Evolutionary conservation across 1,140 invertebrate species (phyloP).

Genomic region (Orius insidiosus): DNA sequence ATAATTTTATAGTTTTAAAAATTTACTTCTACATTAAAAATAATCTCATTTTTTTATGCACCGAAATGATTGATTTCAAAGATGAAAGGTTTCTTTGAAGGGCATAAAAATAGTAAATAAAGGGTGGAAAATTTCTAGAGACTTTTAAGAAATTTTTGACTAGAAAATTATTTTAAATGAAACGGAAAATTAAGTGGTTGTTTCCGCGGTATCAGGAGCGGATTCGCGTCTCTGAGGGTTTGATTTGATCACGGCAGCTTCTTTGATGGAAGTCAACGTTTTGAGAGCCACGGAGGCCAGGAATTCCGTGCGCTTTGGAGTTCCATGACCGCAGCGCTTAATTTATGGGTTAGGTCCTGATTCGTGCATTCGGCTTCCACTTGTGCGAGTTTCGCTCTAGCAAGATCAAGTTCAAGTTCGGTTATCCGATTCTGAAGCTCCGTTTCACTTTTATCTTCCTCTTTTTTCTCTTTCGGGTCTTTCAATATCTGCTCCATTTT

Average conservation of each 20-base stretch:
- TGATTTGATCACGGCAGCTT: constrained; percentile 30
- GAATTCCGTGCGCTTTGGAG: constrained; percentile 52
- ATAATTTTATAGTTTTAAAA: too few species aligned
- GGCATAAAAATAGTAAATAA: too few species aligned
- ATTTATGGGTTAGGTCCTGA: constrained; percentile 87
- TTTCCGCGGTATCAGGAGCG: not conserved
- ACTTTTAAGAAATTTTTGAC: too few species aligned
- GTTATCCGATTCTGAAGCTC: constrained; percentile 48
- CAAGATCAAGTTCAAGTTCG: constrained; percentile 86
- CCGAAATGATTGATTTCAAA: too few species aligned
- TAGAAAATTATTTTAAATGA: too few species aligned
- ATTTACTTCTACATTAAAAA: too few species aligned
- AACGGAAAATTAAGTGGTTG: too few species aligned
- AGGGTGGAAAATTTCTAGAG: too few species aligned
- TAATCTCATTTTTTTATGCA: too few species aligned
- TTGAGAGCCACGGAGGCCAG: constrained; percentile 77
- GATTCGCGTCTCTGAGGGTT: constrained; percentile 9
- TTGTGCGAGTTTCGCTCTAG: constrained; percentile 88
- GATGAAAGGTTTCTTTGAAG: too few species aligned
- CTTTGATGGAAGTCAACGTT: constrained; percentile 56
- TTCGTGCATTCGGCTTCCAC: constrained; percentile 94
- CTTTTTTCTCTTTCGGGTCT: constrained; percentile 10
- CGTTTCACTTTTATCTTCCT: constrained; percentile 21
- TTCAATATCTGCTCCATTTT: constrained; percentile 5
- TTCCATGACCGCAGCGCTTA: constrained; percentile 65